A percentile compares a stretch with the other conserved stretches of the same genome.
Conservation (phyloP, 1,140 invertebrate species). For the Bacillus rossius region DNA sequence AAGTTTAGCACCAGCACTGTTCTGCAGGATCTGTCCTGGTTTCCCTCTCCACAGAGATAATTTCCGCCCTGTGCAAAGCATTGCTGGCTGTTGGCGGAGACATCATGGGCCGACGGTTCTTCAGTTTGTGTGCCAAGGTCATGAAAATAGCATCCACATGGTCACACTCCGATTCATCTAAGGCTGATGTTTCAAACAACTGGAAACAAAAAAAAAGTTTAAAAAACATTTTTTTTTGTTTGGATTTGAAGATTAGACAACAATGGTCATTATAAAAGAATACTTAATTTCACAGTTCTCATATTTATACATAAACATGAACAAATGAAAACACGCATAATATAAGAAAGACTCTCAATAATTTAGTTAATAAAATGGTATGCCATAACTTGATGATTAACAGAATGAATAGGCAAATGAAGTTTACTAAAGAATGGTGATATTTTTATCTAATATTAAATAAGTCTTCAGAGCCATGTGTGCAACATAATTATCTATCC, state of each 20-base stretch:
- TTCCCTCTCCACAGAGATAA: conserved; percentile 16
- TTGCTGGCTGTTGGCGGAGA: conserved; percentile 22
- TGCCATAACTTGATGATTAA: not conserved
- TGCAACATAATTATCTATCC: too few species aligned
- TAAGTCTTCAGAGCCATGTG: too few species aligned
- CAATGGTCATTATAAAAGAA: not conserved
- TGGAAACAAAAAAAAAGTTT: conserved; percentile 39
- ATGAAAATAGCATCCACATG: conserved; percentile 82
- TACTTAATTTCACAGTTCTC: conserved; percentile 1
- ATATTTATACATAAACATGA: conserved; percentile 9
- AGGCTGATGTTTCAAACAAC: conserved; percentile 76
- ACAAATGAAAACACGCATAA: not conserved
- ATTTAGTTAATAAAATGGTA: not conserved
- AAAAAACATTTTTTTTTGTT: too few species aligned
- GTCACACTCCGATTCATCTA: conserved; percentile 66
- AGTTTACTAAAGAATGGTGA: too few species aligned
- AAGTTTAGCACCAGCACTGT: not conserved
- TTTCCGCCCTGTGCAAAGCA: conserved; percentile 23
- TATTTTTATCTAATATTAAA: too few species aligned
- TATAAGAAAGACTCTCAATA: not conserved
- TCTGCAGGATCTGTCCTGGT: not conserved
- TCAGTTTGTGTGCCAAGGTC: conserved; percentile 72
- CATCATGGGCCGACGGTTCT: conserved; percentile 58
- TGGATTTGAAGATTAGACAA: not conserved
- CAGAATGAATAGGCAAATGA: too few species aligned